These are phyloP conservation scores for Andrena minutula DNA, from an alignment of 2,888 invertebrate species.

Conservation along the genomic window DNA sequence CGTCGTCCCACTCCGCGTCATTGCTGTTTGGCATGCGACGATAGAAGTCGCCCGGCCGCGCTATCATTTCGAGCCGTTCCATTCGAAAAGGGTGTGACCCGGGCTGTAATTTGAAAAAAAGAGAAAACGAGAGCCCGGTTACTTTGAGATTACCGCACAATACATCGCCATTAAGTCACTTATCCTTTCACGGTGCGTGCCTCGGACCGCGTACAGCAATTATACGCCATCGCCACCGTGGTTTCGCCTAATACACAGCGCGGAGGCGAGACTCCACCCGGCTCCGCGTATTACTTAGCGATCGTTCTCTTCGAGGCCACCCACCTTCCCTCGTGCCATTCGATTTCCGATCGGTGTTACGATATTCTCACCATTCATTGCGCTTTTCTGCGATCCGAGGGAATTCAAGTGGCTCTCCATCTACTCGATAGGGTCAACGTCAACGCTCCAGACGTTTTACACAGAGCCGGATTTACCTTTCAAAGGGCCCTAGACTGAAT, in stretches of 20 bases:
- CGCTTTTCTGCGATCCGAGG: neutral
- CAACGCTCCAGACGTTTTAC: neutral
- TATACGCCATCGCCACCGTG: constrained; percentile 54
- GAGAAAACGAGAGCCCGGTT: constrained; percentile 70
- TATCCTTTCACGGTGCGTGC: constrained; percentile 69
- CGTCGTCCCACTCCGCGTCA: constrained; percentile 59
- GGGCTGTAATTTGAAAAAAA: constrained; percentile 76
- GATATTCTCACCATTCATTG: constrained; percentile 20
- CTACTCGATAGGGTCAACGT: neutral
- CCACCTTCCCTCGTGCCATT: constrained; percentile 12
- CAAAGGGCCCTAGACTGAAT: no score
- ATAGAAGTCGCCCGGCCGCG: constrained; percentile 73
- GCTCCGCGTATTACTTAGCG: constrained; percentile 23
- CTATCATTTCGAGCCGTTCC: constrained; percentile 81
- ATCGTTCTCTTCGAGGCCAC: constrained; percentile 22
- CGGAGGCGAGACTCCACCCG: constrained; percentile 19
- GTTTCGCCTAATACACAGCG: constrained; percentile 34
- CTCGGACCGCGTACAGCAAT: constrained; percentile 49
- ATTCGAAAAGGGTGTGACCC: constrained; percentile 81
- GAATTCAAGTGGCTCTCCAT: neutral
- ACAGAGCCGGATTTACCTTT: no score
- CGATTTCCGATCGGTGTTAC: constrained; percentile 17
- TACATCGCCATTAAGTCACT: constrained; percentile 72
- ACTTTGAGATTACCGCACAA: constrained; percentile 77
- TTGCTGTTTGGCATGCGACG: constrained; percentile 82